A percentile compares a stretch with the other conserved stretches of the same genome.
These are phyloP conservation scores for Myopa tessellatipennis DNA, from an alignment of 2,888 invertebrate genomes.

Conservation along the genomic window DNA sequence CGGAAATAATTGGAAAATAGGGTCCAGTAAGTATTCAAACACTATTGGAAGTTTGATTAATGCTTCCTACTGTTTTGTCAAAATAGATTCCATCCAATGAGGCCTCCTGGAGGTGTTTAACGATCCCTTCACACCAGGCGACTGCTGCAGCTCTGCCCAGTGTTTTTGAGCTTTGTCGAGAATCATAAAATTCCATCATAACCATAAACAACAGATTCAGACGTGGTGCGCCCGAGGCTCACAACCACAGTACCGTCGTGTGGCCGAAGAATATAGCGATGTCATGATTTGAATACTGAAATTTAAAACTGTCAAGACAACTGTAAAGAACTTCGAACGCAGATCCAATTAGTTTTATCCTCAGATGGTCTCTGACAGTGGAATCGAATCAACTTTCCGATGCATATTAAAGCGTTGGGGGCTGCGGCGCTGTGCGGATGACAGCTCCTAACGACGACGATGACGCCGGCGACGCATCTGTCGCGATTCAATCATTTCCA, in stretches of 20 bases:
- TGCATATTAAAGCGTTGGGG: too few relatives aligned
- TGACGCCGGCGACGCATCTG: slow-evolving; percentile 33
- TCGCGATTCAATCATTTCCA: slow-evolving; percentile 39
- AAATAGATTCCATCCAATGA: too few relatives aligned
- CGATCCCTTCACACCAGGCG: too few relatives aligned
- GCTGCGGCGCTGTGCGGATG: neutral
- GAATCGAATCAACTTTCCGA: neutral
- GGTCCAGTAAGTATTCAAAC: too few relatives aligned
- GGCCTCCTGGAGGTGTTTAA: too few relatives aligned
- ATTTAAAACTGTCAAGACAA: slow-evolving; percentile 45
- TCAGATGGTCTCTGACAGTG: slow-evolving; percentile 31
- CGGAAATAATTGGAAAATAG: neutral
- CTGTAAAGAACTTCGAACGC: slow-evolving; percentile 37
- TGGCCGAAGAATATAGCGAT: too few relatives aligned
- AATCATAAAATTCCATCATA: slow-evolving; percentile 1
- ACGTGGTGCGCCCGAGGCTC: neutral
- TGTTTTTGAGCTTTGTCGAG: neutral
- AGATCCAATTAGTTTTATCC: slow-evolving; percentile 46
- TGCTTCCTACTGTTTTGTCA: too few relatives aligned
- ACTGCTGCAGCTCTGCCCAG: neutral
- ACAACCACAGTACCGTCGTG: neutral
- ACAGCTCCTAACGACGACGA: neutral
- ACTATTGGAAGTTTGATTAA: too few relatives aligned
- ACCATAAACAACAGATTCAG: neutral
- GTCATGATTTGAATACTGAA: slow-evolving; percentile 18